Conservation (phyloP, 1,140 invertebrate species). For the Tetramorium simillimum region DNA sequence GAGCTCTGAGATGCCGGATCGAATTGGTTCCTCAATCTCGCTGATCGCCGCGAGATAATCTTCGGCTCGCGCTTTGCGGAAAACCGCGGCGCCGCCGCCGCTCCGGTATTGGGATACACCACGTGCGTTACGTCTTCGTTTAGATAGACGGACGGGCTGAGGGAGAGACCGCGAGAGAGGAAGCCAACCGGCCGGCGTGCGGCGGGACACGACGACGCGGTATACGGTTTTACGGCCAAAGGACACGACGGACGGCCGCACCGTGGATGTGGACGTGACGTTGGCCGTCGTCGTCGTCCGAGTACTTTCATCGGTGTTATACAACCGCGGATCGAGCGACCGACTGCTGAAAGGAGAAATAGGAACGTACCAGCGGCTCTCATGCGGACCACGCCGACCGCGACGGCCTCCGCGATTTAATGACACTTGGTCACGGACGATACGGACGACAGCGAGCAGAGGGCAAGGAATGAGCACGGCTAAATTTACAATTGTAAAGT, state of each 20-base stretch:
- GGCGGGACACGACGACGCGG: conserved; percentile 24
- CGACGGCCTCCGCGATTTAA: background rate
- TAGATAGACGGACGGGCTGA: conserved; percentile 37
- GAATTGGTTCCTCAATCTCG: background rate
- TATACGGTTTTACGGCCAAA: conserved; percentile 59
- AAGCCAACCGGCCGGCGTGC: background rate
- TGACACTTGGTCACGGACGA: background rate
- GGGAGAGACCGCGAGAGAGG: conserved; percentile 3
- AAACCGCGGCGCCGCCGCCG: background rate
- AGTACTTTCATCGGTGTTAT: conserved; percentile 82
- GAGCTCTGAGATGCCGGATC: background rate
- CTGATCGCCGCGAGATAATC: background rate
- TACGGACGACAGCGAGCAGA: background rate
- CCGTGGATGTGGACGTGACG: conserved; percentile 63
- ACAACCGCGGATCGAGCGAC: conserved; percentile 78
- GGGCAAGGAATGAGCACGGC: background rate
- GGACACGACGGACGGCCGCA: background rate
- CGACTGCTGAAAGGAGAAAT: conserved; percentile 79
- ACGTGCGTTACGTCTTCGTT: conserved; percentile 41
- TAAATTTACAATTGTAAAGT: background rate
- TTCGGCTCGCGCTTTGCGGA: background rate
- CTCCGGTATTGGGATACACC: conserved; percentile 17
- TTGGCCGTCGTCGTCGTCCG: conserved; percentile 63
- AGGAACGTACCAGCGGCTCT: conserved; percentile 79
- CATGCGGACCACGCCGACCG: conserved; percentile 32